These are phyloP conservation scores for Rhabdornis inornatus DNA, from an alignment of 2,113 vertebrate species.

Conservation along the genomic window DNA sequence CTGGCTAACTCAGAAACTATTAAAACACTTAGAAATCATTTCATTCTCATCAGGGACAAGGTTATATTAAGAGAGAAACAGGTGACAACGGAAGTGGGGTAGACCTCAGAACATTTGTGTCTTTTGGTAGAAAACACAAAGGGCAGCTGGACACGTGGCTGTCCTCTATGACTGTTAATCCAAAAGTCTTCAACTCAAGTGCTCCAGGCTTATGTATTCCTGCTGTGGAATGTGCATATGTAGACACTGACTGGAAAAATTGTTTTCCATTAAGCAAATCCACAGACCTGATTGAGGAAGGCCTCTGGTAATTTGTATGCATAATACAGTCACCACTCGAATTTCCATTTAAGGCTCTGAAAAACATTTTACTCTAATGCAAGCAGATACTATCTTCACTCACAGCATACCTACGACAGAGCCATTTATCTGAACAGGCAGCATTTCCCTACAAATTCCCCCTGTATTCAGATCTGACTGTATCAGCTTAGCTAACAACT, in stretches of 20 bases:
- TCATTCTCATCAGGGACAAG: not conserved
- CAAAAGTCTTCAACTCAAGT: slow-evolving; percentile 1
- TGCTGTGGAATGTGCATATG: slow-evolving; percentile 33
- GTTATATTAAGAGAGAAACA: not conserved
- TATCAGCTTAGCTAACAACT: slow-evolving; percentile 48
- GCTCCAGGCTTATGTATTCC: slow-evolving; percentile 6
- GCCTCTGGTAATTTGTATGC: slow-evolving; percentile 64
- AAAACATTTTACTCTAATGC: slow-evolving; percentile 64
- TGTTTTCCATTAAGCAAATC: slow-evolving; percentile 60
- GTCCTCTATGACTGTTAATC: not conserved
- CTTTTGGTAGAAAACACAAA: not conserved
- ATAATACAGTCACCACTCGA: slow-evolving; percentile 65
- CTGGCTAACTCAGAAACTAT: not conserved
- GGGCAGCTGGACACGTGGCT: not conserved
- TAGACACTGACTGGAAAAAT: slow-evolving; percentile 56
- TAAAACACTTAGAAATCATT: not conserved
- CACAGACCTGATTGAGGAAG: slow-evolving; percentile 60
- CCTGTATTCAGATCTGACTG: slow-evolving; percentile 24
- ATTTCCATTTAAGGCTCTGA: slow-evolving; percentile 69
- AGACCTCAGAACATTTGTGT: not conserved
- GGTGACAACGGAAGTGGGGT: not conserved
- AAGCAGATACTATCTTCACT: slow-evolving; percentile 56
- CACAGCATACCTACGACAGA: slow-evolving; percentile 38
- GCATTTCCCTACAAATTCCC: slow-evolving; percentile 27
- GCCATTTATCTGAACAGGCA: slow-evolving; percentile 43